Percentiles rank a stretch among this genome's conserved stretches.
Evolutionary conservation across 2,113 vertebrate genomes (phyloP).

Genomic region (Petaurus breviceps): DNA sequence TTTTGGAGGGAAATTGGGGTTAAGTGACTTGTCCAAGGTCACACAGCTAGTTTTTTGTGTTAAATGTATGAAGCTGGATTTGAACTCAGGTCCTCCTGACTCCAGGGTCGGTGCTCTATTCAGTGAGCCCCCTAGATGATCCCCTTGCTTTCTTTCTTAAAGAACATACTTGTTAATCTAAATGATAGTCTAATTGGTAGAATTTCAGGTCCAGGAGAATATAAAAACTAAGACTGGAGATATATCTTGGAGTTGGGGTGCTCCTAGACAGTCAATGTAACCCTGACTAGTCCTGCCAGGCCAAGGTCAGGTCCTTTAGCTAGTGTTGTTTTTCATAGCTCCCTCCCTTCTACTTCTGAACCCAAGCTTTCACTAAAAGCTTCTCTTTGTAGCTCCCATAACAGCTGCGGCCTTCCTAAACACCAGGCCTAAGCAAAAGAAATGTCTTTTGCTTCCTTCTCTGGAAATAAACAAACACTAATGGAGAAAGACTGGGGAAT

Average conservation of each 20-base stretch:
- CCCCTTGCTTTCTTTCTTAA: too few species aligned
- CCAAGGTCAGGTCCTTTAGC: not conserved
- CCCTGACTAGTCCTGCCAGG: not conserved
- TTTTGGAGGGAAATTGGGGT: too few species aligned
- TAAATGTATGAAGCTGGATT: too few species aligned
- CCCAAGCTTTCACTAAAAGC: not conserved
- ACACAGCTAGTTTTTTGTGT: too few species aligned
- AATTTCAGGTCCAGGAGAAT: not conserved
- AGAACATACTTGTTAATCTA: not conserved
- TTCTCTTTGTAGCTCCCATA: not conserved
- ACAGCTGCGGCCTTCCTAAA: not conserved
- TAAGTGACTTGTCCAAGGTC: too few species aligned
- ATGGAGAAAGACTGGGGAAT: slow-evolving; percentile 50
- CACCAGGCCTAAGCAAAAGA: slow-evolving; percentile 30
- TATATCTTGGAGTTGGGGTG: not conserved
- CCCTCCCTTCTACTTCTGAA: not conserved
- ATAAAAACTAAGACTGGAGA: not conserved
- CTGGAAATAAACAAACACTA: slow-evolving; percentile 73
- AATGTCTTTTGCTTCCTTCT: slow-evolving; percentile 57
- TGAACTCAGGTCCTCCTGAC: too few species aligned
- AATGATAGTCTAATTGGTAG: not conserved
- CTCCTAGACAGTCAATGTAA: not conserved
- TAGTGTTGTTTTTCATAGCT: not conserved
- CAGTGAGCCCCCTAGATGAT: too few species aligned
- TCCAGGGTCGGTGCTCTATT: too few species aligned